A percentile compares a stretch with the other conserved stretches of the same genome.
Evolutionary conservation across 2,113 vertebrate species (phyloP).

Genomic region (Empidonax traillii): DNA sequence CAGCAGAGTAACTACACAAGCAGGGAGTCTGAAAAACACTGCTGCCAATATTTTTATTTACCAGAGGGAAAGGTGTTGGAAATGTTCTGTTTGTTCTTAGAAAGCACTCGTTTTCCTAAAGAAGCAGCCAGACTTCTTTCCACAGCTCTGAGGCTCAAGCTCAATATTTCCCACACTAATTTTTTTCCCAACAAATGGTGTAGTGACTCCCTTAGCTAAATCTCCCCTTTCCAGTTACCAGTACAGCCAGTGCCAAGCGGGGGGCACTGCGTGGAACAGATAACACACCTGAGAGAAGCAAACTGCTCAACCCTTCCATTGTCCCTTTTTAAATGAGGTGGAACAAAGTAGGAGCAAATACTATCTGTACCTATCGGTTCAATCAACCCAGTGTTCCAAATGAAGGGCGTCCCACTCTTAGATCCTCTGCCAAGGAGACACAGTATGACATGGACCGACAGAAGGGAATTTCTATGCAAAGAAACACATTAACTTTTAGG

Average conservation of each 20-base stretch:
- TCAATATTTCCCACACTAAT: not conserved
- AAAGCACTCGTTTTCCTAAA: not conserved
- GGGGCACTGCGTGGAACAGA: not conserved
- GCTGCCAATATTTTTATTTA: not conserved
- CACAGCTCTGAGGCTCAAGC: not conserved
- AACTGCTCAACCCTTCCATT: not conserved
- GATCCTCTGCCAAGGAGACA: not conserved
- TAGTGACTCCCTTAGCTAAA: not conserved
- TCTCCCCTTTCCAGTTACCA: not conserved
- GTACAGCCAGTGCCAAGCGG: not conserved
- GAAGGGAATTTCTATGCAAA: not conserved
- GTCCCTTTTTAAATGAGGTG: not conserved
- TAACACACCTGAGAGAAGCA: not conserved
- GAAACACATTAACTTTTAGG: not conserved
- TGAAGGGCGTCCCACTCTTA: not conserved
- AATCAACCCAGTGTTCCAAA: not conserved
- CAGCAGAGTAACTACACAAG: not conserved
- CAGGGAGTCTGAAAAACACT: not conserved
- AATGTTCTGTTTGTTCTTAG: not conserved
- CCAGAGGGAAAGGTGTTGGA: not conserved
- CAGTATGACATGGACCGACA: not conserved
- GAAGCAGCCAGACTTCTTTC: not conserved
- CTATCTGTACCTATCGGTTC: not conserved
- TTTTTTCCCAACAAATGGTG: not conserved
- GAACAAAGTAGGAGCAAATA: not conserved